A percentile compares a stretch with the other conserved stretches of the same genome.
These are phyloP conservation scores for Pseudotriccus pelzelni DNA, from an alignment of 2,797 vertebrate species.

Conservation along the genomic window DNA sequence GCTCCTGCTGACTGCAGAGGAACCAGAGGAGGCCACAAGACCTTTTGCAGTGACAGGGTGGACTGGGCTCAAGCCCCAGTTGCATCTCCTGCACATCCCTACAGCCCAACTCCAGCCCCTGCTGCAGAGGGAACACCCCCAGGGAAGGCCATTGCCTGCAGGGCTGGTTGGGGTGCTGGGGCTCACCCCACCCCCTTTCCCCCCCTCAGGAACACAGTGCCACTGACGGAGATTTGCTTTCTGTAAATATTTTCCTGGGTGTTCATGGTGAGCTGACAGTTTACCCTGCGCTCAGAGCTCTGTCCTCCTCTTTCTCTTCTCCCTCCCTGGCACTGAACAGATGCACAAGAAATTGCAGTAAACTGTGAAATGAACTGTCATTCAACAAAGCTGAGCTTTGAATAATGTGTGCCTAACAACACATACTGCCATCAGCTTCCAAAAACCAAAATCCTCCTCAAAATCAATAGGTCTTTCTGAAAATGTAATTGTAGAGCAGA, in stretches of 20 bases:
- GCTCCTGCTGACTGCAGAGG: fast-evolving
- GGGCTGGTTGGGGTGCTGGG: not conserved
- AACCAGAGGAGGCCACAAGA: not conserved
- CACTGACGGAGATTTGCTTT: no score
- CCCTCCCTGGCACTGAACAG: not conserved
- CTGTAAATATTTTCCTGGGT: not conserved
- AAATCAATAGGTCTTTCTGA: not conserved
- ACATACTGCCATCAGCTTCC: not conserved
- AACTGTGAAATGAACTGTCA: conserved; percentile 27
- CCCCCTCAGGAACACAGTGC: fast-evolving
- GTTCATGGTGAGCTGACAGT: not conserved
- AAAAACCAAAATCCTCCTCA: not conserved
- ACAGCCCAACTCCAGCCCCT: not conserved
- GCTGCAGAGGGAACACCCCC: fast-evolving
- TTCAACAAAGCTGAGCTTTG: not conserved
- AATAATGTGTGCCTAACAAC: not conserved
- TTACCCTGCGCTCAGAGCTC: not conserved
- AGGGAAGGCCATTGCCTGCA: fast-evolving
- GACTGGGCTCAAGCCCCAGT: not conserved
- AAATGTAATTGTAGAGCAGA: not conserved
- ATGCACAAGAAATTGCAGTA: not conserved
- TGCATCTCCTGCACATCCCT: fast-evolving
- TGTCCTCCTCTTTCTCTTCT: not conserved
- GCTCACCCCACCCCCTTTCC: not conserved
- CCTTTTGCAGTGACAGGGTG: fast-evolving